Evolutionary conservation across 2,113 vertebrate genomes (phyloP), one percentile per base, ranked within the genome.

Genomic region (Mungos mungo): DNA sequence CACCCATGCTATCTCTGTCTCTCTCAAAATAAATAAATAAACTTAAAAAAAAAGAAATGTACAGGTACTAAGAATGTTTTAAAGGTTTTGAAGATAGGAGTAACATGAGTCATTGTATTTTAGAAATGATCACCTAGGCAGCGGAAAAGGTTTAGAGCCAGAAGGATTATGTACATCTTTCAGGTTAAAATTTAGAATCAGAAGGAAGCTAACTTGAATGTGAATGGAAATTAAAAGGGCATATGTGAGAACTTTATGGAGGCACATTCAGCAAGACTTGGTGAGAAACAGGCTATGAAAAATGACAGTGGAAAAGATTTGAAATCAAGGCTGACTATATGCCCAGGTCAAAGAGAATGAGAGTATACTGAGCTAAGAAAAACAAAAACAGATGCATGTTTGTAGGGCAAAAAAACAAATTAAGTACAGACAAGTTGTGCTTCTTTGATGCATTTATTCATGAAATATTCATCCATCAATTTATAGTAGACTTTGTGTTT

Each of bases 101-200:
- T 79, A 69, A 96, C 15, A 29, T 10, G 47, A 11, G 12, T 77
- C 7, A 16, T 19, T 63, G 25, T 88, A 66, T 86, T 95, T 88
- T 50, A 76, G 69, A 14, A 92, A 90, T 57, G 90, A 84, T 54
- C 29, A 63, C 21, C 27, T 27, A 72, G 47, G 33, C 16, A 90
- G 25, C 52, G 60, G 38, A 63, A 83, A 93, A 97, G 31, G 88
- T 66, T 92, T 92, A 77, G 25, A 97, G 76, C 8, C 21, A 84
- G 50, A 16, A 9, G 65, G 38, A 19, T 66, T 89, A 90, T 54
- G 8, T 11, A 71, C 12, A 86, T 14, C 4, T 80, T 85, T 90
- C 29, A 7, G 69, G 71, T 80, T 90, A 90, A 94, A 90, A 93
- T 87, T 68, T 74, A 84, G 74, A 41, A 41, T 74, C 33, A 87